Evolutionary conservation across 2,888 invertebrate species (phyloP).

Genomic region (Achlya flavicornis): DNA sequence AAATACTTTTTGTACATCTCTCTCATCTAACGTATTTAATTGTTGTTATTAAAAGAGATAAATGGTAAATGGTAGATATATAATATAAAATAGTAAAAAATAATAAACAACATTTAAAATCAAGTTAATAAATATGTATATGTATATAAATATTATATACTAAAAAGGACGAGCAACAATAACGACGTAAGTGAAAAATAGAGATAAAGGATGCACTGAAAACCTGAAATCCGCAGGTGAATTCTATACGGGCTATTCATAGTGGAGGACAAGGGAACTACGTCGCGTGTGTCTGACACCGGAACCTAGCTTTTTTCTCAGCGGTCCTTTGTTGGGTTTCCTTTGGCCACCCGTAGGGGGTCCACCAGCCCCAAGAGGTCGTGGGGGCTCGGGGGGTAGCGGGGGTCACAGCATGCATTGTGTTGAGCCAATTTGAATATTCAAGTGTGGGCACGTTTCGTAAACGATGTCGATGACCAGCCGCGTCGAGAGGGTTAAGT

Average conservation of each 20-base stretch:
- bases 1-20: too few relatives aligned
- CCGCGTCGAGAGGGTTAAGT: conserved; percentile 25
- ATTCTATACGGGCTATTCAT: conserved; percentile 34
- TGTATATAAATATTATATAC: too few relatives aligned
- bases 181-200: conserved; percentile 4
- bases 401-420: conserved; percentile 56
- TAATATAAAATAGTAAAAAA: not conserved
- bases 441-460: conserved; percentile 67
- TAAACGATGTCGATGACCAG: conserved; percentile 61
- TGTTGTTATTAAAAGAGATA: too few relatives aligned
- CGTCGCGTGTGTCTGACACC: conserved; percentile 71
- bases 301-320: conserved; percentile 73
- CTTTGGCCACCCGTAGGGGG: conserved; percentile 51
- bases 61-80: too few relatives aligned
- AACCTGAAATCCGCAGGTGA: conserved; percentile 5
- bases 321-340: conserved; percentile 71
- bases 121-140: too few relatives aligned
- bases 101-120: not conserved
- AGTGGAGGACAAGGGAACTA: conserved; percentile 39
- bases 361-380: conserved; percentile 43
- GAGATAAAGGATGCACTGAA: not conserved
- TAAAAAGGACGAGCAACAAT: not conserved
- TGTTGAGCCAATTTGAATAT: conserved; percentile 74
- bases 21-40: too few relatives aligned
- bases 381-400: conserved; percentile 34